Base-by-base conservation (phyloP, 2,797 vertebrate species). In the Dendrocincla fuliginosa region DNA sequence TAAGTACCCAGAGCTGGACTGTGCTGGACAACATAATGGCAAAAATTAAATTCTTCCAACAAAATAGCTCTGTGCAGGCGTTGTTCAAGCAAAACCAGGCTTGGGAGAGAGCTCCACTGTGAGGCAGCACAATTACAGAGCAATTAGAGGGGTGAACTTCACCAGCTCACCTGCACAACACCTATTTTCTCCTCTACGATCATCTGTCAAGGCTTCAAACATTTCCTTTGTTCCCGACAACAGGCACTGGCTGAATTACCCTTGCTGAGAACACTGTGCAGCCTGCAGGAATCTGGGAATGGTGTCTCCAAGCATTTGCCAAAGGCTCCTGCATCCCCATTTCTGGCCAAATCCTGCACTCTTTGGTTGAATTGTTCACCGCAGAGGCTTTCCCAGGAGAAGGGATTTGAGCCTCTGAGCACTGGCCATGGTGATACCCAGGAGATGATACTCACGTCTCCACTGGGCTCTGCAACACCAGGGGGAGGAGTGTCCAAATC, bases 41-140 rank as follows among this genome's bases (percentile, higher is more conserved):
- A 95, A 96, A 95, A 94, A 96, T 96, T 94, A 93, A 96, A 93
- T 87, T 83, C 95, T 83, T 89, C 90, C 84, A 78, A 77, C 93
- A 78, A 94, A 96, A 91, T 9, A 89, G 87, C 93, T 89, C 86
- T 94, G 90, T 75, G 92, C 65, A 49, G 53, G 75, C 46, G 1
- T 4, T 4, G 52, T 76, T 60, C 17, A 0, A 65, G 92, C 74
- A 77, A 82, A 88, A 57, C 19, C 39, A 71, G 89, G 49, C 90
- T 84, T 3, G 1, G 67, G 82, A 91, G 89, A 95, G 75, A 87
- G 17, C 65, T 78, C 50, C 61, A 13, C 71, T 57, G 60, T 1
- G 7, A 94, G 86, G 95, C 81, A 61, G 87, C 79, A 65, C 85
- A 86, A 88, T 95, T 88, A 91, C 47, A 32, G 71, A 84, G 83